Percentiles rank a stretch among this genome's conserved stretches.
These are phyloP conservation scores for Neotoxoptera formosana DNA, from an alignment of 1,140 invertebrate genomes.

Conservation along the genomic window DNA sequence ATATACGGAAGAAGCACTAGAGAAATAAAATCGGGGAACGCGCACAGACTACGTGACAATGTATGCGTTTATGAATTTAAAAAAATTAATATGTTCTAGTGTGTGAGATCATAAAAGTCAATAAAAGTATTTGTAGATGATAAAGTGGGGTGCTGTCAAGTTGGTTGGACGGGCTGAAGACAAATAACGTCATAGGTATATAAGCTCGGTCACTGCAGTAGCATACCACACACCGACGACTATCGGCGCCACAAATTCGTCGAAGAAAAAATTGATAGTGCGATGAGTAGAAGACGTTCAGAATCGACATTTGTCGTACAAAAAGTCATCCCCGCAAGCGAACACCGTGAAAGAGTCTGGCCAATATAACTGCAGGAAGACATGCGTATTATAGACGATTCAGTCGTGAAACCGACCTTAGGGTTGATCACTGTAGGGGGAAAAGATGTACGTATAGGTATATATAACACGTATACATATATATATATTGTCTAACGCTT, in stretches of 20 bases:
- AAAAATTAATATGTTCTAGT: not conserved
- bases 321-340: not conserved
- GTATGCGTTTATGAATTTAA: not conserved
- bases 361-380: not conserved
- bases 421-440: not conserved
- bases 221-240: too few relatives aligned
- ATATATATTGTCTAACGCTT: not conserved
- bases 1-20: not conserved
- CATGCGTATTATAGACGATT: too few relatives aligned
- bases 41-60: not conserved
- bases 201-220: not conserved
- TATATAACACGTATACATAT: not conserved
- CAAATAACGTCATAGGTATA: not conserved
- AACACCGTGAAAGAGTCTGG: not conserved
- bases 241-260: not conserved
- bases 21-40: not conserved
- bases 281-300: not conserved
- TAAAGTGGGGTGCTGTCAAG: too few relatives aligned
- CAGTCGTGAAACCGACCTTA: not conserved
- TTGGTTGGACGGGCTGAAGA: not conserved
- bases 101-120: not conserved
- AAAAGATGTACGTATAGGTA: not conserved
- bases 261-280: not conserved
- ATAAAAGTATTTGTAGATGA: too few relatives aligned
- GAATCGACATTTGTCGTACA: not conserved